Evolutionary conservation across 2,113 vertebrate genomes (phyloP).

Genomic region (Propithecus coquereli): DNA sequence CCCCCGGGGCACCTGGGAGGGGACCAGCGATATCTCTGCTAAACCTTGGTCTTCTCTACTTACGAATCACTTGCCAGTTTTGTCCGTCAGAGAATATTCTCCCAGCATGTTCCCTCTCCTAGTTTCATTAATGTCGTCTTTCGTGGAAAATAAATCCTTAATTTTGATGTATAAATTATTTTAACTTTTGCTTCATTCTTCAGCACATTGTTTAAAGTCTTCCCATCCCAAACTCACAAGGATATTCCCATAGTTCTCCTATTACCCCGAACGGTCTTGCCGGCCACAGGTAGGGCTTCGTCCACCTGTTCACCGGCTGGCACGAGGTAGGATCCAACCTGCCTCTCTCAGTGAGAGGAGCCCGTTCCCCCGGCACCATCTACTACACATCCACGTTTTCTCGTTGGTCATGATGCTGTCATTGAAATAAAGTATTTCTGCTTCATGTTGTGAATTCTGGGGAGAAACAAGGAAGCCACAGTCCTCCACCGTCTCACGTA

Average conservation of each 20-base stretch:
- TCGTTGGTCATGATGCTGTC: background rate
- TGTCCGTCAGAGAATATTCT: fast-evolving
- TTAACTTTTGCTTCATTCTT: background rate
- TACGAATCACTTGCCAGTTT: fast-evolving
- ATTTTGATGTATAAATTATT: background rate
- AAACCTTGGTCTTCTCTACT: fast-evolving
- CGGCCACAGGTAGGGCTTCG: background rate
- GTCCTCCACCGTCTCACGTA: fast-evolving
- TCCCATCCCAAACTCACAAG: too few species aligned
- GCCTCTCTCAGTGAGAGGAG: background rate
- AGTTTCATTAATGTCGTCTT: background rate
- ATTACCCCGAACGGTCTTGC: background rate
- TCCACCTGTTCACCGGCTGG: background rate
- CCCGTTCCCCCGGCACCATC: background rate
- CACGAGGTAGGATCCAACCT: fast-evolving
- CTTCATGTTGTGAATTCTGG: background rate
- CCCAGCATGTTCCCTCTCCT: background rate
- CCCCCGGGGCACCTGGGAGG: too few species aligned
- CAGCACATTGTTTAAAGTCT: background rate
- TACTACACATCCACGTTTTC: too few species aligned
- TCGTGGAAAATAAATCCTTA: background rate
- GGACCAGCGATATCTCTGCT: fast-evolving
- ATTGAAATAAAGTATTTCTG: background rate
- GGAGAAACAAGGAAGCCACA: background rate
- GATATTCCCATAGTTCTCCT: background rate